A percentile compares a stretch with the other conserved stretches of the same genome.
phyloP scores from a whole-genome alignment of 2,888 invertebrate species.

The Galerucella calmariensis region DNA sequence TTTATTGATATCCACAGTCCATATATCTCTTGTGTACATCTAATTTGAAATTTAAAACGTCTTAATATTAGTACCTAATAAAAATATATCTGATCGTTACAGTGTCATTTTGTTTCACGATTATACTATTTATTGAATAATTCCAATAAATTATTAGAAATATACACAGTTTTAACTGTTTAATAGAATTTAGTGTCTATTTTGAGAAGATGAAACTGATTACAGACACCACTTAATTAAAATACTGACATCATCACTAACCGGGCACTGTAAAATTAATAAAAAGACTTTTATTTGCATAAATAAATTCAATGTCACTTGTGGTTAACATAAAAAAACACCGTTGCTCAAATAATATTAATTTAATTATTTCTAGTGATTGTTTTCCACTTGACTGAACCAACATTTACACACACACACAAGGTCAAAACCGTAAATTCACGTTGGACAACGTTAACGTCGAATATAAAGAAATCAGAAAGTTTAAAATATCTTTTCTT shows the following conservation, averaged over 20 bases:
- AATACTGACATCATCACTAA: background rate
- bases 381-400: background rate
- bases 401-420: background rate
- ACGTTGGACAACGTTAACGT: too few species aligned
- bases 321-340: slow-evolving; percentile 3
- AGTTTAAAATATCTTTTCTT: too few species aligned
- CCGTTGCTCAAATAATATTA: background rate
- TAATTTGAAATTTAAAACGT: background rate
- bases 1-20: too few species aligned
- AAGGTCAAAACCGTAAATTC: background rate
- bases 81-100: background rate
- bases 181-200: background rate
- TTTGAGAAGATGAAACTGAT: background rate
- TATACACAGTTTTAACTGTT: background rate
- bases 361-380: background rate
- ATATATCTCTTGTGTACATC: background rate
- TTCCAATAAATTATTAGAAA: background rate
- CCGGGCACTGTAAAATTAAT: background rate
- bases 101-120: background rate
- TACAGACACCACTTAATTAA: background rate
- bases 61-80: background rate
- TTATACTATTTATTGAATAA: background rate
- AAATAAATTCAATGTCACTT: background rate
- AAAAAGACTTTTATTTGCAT: background rate
- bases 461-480: too few species aligned